Percentiles rank a stretch among this genome's conserved stretches.
phyloP scores from a whole-genome alignment of 2,888 invertebrate species.

The Dimorphilus gyrociliatus region DNA sequence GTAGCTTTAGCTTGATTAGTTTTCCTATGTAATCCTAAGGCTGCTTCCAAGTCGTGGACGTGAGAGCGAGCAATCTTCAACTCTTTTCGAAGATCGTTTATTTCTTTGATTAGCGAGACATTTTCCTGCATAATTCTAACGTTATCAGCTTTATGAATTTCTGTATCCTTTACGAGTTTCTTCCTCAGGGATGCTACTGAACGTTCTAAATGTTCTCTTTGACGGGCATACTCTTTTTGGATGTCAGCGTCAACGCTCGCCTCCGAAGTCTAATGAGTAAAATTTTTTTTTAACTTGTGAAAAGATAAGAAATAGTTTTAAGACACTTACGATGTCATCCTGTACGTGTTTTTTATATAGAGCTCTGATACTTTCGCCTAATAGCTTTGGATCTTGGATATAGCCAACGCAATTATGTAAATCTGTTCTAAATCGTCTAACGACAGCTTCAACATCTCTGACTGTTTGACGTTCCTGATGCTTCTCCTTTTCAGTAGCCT shows the following conservation, averaged over 20 bases:
- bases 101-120: conserved; percentile 55
- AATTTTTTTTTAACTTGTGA: not conserved
- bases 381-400: conserved; percentile 55
- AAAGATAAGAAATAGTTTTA: conserved; percentile 1
- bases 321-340: conserved; percentile 35
- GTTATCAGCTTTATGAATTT: conserved; percentile 42
- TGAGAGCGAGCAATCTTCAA: conserved; percentile 50
- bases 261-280: conserved; percentile 29
- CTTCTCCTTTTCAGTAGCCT: conserved; percentile 54
- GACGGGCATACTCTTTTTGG: conserved; percentile 45
- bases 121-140: conserved; percentile 60
- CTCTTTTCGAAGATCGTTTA: conserved; percentile 55
- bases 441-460: conserved; percentile 37
- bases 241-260: conserved; percentile 38
- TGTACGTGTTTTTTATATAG: conserved; percentile 38
- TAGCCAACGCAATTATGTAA: conserved; percentile 60
- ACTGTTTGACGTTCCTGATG: conserved; percentile 45
- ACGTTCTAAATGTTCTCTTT: conserved; percentile 62
- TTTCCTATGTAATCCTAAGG: conserved; percentile 32
- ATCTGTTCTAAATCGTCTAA: conserved; percentile 62
- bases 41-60: conserved; percentile 53
- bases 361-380: conserved; percentile 43
- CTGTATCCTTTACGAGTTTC: conserved; percentile 39
- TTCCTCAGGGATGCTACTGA: conserved; percentile 45
- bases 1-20: conserved; percentile 17